Evolutionary conservation across 1,140 invertebrate genomes (phyloP), one percentile per base, ranked within the genome.

Genomic region (Philopotamus ludificatus): DNA sequence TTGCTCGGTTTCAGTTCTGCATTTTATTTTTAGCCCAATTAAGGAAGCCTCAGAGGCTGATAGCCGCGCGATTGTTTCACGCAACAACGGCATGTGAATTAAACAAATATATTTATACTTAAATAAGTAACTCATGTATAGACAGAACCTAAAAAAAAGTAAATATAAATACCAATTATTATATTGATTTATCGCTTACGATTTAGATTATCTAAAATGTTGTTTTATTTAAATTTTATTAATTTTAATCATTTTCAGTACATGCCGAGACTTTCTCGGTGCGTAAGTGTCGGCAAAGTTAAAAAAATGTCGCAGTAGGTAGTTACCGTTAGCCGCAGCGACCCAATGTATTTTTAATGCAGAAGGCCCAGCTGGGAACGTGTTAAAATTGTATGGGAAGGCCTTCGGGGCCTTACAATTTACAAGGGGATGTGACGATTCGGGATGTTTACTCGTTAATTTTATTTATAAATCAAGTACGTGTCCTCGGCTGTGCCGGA

Each of bases 381-480:
- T 57, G 54, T 57, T 57, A 57, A 57, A 57, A 57, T 57, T 57
- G 54, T 57, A 57, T 57, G 54, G 34, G 54, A 57, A 57, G 54
- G 54, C 39, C 21, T 34, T 16, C 54, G 34, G 1, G 39, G 54
- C 26, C 22, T 3, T 49, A 49, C 47, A 49, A 49, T 49, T 49
- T 42, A 25, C 2, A 42, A 39, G 34, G 4, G 28, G 9, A 15
- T 57, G 54, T 57, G 54, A 57, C 54, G 54, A 57, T 57, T 57
- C 39, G 26, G 54, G 15, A 57, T 57, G 54, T 57, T 57, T 57
- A 57, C 54, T 57, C 54, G 39, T 57, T 57, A 57, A 57, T 57
- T 57, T 57, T 57, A 57, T 57, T 57, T 57, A 57, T 57, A 57
- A 57, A 57, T 57, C 54, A 9, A 34, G 34, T 42, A 28, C 34